phyloP scores from a whole-genome alignment of 2,113 vertebrate species.

The Macheiramphus alcinus region DNA sequence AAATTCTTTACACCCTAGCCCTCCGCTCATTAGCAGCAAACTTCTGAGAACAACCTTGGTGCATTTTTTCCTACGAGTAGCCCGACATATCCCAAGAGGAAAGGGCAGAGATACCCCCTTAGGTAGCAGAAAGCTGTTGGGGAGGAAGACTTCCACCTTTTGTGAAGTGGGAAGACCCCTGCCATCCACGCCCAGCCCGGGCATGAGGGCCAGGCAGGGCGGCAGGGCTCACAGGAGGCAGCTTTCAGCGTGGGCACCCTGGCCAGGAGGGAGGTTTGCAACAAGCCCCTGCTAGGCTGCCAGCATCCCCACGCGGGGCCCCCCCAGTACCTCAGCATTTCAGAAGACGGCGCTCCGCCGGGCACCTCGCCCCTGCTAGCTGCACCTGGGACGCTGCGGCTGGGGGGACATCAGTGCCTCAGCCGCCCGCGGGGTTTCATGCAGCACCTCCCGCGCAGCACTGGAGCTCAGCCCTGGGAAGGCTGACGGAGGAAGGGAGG shows the following conservation, averaged over 20 bases:
- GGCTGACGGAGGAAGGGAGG: not conserved
- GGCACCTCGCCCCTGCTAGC: not conserved
- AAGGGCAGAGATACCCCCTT: not conserved
- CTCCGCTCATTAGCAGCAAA: not conserved
- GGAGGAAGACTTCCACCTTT: not conserved
- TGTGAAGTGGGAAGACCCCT: not conserved
- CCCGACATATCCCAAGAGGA: not conserved
- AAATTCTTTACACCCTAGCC: not conserved
- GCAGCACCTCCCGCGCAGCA: not conserved
- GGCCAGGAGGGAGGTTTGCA: not conserved
- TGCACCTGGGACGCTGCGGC: too few species aligned
- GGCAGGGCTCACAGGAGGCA: not conserved
- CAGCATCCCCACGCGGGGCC: not conserved
- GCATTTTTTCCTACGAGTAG: not conserved
- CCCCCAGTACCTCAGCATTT: not conserved
- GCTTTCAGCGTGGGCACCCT: not conserved
- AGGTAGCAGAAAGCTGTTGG: not conserved
- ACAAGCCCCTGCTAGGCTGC: not conserved
- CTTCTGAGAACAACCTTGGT: not conserved
- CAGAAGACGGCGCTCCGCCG: not conserved
- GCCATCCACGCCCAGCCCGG: not conserved
- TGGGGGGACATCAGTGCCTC: not conserved
- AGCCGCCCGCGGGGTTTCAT: fast-evolving
- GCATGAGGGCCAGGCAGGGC: not conserved
- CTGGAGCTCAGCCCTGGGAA: not conserved